Evolutionary conservation across 2,797 vertebrate genomes (phyloP), one percentile per base, ranked within the genome.

Genomic region (Phoxinus dragarum): DNA sequence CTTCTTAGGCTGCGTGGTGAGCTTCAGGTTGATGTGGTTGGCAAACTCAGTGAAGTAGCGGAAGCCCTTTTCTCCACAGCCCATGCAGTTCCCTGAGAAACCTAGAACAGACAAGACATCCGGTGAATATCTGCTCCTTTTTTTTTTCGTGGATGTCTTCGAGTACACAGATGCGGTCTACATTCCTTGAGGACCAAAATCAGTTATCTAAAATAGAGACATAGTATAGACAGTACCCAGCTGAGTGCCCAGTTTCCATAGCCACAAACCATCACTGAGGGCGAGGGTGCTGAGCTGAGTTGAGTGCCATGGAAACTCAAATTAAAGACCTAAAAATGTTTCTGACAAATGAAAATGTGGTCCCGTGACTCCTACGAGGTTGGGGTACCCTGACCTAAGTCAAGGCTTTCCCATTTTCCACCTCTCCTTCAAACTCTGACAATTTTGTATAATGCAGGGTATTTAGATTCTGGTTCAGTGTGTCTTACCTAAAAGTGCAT

Each of bases 1-100:
- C 93, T 99, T 99, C 95, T 99, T 99, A 86, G 98, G 98, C 94
- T 99, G 98, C 4, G 97, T 97, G 92, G 94, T 97, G 91, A 99
- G 93, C 94, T 98, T 99, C 88, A 99, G 96, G 91, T 99, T 99
- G 88, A 99, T 99, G 93, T 99, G 98, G 93, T 97, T 96, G 91
- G 97, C 97, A 91, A 99, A 99, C 90, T 99, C 98, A 0, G 98
- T 99, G 93, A 99, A 99, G 93, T 99, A 99, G 74, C 97, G 97
- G 91, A 99, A 99, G 61, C 97, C 97, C 90, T 97, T 98, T 92
- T 98, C 97, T 86, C 98, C 98, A 85, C 98, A 99, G 92, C 98
- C 98, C 86, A 99, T 94, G 40, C 98, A 99, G 90, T 97, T 98
- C 89, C 98, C 98, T 1, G 95, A 98, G 91, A 99, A 99, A 59